Evolutionary conservation across 2,113 vertebrate genomes (phyloP), one percentile per base, ranked within the genome.

Genomic region (Cephalopterus ornatus): DNA sequence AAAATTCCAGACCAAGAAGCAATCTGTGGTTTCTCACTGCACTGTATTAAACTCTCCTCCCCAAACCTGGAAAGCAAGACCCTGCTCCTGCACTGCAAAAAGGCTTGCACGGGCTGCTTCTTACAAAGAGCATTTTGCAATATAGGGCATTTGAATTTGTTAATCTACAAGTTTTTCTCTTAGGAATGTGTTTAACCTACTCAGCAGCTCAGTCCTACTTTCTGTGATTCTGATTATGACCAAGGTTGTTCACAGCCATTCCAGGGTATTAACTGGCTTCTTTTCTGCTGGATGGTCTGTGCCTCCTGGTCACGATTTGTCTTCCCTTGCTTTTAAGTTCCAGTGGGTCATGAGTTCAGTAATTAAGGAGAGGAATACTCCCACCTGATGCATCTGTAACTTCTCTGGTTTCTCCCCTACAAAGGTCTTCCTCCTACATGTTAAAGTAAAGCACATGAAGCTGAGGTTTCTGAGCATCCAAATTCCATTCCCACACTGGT

Each of bases 401-500:
- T 80, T 70, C 59, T 66, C 78, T 84, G 39, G 28, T 86, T 94
- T 83, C 55, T 50, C 33, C 88, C 66, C 12, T 0, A 7, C 26
- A 62, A 87, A 81, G 14, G 24, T 76, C 39, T 59, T 90, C 63
- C 74, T 63, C 52, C 41, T 3, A 2, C 78, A 84, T 87, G 65
- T 68, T 81, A 88, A 95, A 77, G 83, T 77, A 91, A 84, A 96
- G 76, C 79, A 37, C 46, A 80, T 17, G 23, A 88, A 91, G 24
- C 12, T 74, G 33, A 77, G 61, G 61, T 44, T 86, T 59, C 52
- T 16, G 72, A 65, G 49, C 63, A 86, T 90, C 74, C 76, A 71
- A 89, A 96, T 96, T 96, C 93, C 93, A 86, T 96, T 96, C 95
- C 95, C 90, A 95, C 89, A 92, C 83, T 93, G 22, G 72, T 46